Evolutionary conservation across 1,140 invertebrate species (phyloP).

Genomic region (Colletes latitarsis): DNA sequence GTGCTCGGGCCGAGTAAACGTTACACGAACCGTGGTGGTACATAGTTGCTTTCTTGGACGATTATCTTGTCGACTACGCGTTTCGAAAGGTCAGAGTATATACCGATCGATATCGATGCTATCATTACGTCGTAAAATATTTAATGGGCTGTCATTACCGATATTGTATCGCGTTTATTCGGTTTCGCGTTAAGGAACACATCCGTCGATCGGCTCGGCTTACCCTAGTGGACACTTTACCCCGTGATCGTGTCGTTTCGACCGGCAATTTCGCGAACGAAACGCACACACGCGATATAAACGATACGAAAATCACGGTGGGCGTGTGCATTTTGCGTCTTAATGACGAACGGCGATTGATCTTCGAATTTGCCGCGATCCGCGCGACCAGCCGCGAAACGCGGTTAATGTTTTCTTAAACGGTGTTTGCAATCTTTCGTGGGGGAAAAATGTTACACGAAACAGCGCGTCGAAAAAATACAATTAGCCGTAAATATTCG

Average conservation of each 20-base stretch:
- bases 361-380: neutral
- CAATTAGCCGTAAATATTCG: no score
- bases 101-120: slow-evolving; percentile 16
- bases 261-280: slow-evolving; percentile 6
- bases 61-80: neutral
- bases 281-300: neutral
- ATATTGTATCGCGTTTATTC: slow-evolving; percentile 49
- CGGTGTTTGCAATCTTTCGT: neutral
- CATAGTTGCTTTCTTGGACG: neutral
- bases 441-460: neutral
- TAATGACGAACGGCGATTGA: slow-evolving; percentile 17
- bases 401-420: neutral
- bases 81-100: slow-evolving; percentile 15
- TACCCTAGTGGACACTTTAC: neutral
- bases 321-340: slow-evolving; percentile 20
- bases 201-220: neutral
- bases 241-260: neutral
- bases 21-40: neutral
- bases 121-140: slow-evolving; percentile 44
- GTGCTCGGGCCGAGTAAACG: neutral
- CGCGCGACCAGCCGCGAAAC: no score
- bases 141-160: slow-evolving; percentile 47
- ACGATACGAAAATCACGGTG: slow-evolving; percentile 16
- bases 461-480: neutral
- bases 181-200: slow-evolving; percentile 14